Conservation (phyloP, 2,113 vertebrate genomes). For the Hippocampus mohnikei region DNA sequence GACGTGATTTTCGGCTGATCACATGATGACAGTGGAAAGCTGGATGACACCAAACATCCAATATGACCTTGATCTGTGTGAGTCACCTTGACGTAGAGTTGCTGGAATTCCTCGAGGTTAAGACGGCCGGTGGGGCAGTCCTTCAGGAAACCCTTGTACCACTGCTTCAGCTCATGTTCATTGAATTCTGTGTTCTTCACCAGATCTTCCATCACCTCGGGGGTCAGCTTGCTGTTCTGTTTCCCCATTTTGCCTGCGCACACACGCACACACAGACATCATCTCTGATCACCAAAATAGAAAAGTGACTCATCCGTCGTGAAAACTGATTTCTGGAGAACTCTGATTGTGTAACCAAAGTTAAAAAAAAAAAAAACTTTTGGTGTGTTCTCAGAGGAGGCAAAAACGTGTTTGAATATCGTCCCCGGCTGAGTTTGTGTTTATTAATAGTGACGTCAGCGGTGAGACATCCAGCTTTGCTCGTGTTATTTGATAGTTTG, state of each 20-base stretch:
- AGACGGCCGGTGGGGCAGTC: slow-evolving; percentile 73
- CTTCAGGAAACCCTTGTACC: slow-evolving; percentile 85
- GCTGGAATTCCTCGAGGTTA: slow-evolving; percentile 82
- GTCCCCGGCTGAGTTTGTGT: slow-evolving; percentile 6
- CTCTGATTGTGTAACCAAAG: slow-evolving; percentile 17
- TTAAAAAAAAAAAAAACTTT: slow-evolving; percentile 26
- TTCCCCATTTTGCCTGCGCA: slow-evolving; percentile 71
- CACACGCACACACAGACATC: not conserved
- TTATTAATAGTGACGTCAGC: slow-evolving; percentile 12
- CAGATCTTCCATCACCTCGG: slow-evolving; percentile 96
- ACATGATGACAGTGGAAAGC: too few species aligned
- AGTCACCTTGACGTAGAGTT: slow-evolving; percentile 94
- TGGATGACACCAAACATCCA: too few species aligned
- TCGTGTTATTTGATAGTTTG: slow-evolving; percentile 10
- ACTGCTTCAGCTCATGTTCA: slow-evolving; percentile 92
- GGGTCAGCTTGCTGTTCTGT: slow-evolving; percentile 95
- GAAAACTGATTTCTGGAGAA: slow-evolving; percentile 13
- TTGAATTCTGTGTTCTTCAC: slow-evolving; percentile 92
- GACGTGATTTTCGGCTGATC: too few species aligned
- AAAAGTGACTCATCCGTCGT: slow-evolving; percentile 20
- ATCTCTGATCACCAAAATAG: not conserved
- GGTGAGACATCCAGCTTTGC: slow-evolving; percentile 1
- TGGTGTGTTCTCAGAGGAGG: slow-evolving; percentile 6
- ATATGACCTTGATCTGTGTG: not conserved
- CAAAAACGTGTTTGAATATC: slow-evolving; percentile 5